These are phyloP conservation scores for Gulo gulo DNA, from an alignment of 2,113 vertebrate genomes.

Conservation along the genomic window DNA sequence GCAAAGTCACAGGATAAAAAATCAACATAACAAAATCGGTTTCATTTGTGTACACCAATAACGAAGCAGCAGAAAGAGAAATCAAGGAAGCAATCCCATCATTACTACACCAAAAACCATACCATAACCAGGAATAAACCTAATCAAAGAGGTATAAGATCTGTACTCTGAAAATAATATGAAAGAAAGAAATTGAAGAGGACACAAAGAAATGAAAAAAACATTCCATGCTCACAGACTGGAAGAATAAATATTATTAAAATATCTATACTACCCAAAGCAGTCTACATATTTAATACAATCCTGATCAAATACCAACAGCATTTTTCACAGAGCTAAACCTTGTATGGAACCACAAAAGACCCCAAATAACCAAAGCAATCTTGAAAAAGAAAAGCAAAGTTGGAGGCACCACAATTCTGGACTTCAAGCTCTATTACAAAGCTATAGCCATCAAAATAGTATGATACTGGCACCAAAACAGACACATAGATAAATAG, in stretches of 20 bases:
- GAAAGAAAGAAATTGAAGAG: not conserved
- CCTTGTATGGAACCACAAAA: no score
- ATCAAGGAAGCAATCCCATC: not conserved
- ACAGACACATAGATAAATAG: not conserved
- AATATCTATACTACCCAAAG: no score
- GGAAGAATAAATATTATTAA: no score
- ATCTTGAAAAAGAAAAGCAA: not conserved
- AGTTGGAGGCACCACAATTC: not conserved
- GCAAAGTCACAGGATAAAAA: not conserved
- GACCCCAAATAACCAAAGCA: no score
- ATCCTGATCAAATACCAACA: no score
- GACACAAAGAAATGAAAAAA: no score
- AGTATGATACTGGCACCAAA: not conserved
- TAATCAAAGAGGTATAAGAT: not conserved
- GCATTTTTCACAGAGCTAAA: no score
- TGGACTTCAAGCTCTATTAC: not conserved
- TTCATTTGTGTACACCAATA: not conserved
- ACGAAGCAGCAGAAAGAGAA: not conserved
- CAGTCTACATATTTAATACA: no score
- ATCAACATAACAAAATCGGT: not conserved
- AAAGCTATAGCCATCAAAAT: not conserved
- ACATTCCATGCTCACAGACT: no score
- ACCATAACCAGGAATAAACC: not conserved
- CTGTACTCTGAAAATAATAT: not conserved
- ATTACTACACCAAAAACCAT: not conserved